Base-by-base conservation (phyloP, 2,888 invertebrate genomes). In the Ormyrus thymus region DNA sequence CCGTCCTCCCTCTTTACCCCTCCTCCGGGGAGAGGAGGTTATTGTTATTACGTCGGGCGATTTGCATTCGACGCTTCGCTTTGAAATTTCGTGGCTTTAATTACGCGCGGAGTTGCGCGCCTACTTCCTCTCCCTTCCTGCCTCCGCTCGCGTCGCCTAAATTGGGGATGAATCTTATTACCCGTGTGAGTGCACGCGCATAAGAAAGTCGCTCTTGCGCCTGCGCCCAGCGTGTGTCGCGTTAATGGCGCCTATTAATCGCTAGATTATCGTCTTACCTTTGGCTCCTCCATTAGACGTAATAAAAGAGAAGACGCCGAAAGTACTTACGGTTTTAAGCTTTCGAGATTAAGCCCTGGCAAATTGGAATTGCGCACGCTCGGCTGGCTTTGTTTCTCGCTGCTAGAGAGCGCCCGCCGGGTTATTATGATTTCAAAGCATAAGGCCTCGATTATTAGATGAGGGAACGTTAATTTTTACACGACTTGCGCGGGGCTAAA, bases 51-150 rank as follows among this genome's bases (percentile, higher is more conserved):
- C 78, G 76, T 65, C 69, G 64, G 69, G 76, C 81, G 69, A 81
- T 81, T 81, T 81, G 81, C 78, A 81, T 81, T 81, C 76, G 81
- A 64, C 76, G 81, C 73, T 66, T 15, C 64, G 70, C 78, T 78
- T 73, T 78, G 78, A 81, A 81, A 81, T 81, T 81, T 81, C 78
- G 81, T 72, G 78, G 76, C 73, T 78, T 69, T 81, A 81, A 81
- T 81, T 81, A 73, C 81, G 76, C 65, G 77, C 58, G 46, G 53
- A 70, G 75, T 65, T 76, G 79, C 75, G 69, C 13, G 62, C 59
- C 56, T 74, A 70, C 65, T 55, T 61, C 68, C 29, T 50, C 65
- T 11, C 62, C 29, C 29, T 10, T 13, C n/a, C 15, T 50, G 50
- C 62, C 51, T 15, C 43, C 56, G 29, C 29, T 29, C 56, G 29